Evolutionary conservation across 2,113 vertebrate genomes (phyloP).

Genomic region (Phylloscopus trochilus): DNA sequence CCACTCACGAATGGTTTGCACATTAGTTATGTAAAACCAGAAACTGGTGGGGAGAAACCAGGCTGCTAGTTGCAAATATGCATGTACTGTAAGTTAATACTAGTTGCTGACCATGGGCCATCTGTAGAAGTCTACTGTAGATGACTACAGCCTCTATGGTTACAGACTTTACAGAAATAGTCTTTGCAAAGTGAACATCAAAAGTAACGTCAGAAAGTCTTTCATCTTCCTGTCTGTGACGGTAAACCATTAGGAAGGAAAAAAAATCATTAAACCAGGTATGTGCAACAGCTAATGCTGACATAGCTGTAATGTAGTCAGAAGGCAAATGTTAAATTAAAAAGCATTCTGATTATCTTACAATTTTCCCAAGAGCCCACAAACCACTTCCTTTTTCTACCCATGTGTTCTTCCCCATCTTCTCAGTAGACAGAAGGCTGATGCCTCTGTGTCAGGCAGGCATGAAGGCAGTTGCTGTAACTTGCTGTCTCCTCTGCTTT

Average conservation of each 20-base stretch:
- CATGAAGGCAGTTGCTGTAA: constrained; percentile 67
- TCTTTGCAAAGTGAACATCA: neutral
- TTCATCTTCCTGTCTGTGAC: neutral
- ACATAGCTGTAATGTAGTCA: neutral
- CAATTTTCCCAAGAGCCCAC: constrained; percentile 34
- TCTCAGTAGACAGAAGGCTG: neutral
- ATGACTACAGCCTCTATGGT: neutral
- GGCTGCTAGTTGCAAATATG: neutral
- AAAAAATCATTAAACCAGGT: neutral
- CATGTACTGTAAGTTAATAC: neutral
- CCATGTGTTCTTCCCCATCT: neutral
- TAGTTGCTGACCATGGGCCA: neutral
- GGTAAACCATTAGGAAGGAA: neutral
- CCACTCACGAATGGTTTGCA: neutral
- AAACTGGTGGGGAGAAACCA: neutral
- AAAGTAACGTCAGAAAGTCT: neutral
- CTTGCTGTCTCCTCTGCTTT: constrained; percentile 61
- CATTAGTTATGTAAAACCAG: neutral
- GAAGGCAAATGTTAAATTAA: constrained; percentile 4
- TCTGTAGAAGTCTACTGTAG: neutral
- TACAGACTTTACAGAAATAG: neutral
- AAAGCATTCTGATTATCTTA: neutral
- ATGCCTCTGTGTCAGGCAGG: constrained; percentile 23
- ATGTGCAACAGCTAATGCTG: neutral
- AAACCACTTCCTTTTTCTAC: constrained; percentile 72